Evolutionary conservation across 2,888 invertebrate species (phyloP).

Genomic region (Polylopha cassiicola): DNA sequence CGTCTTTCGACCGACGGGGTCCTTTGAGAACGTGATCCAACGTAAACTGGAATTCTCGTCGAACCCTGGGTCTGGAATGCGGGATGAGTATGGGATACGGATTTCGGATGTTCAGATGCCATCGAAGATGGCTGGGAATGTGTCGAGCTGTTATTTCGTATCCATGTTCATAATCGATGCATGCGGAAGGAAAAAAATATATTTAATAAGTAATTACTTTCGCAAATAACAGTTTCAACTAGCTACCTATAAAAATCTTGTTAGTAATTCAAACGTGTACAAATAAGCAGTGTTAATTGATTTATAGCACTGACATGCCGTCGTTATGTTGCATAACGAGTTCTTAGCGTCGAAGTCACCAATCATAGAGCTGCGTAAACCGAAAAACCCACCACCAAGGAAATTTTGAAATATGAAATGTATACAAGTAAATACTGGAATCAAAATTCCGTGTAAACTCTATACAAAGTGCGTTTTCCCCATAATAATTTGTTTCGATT

Average conservation of each 20-base stretch:
- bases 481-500: constrained; percentile 9
- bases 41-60: constrained; percentile 85
- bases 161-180: constrained; percentile 62
- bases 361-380: too few relatives aligned
- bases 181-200: constrained; percentile 64
- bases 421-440: too few relatives aligned
- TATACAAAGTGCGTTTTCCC: constrained; percentile 15
- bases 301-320: constrained; percentile 36
- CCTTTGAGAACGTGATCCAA: constrained; percentile 79
- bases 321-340: constrained; percentile 18
- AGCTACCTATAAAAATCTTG: constrained; percentile 25
- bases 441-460: constrained; percentile 2
- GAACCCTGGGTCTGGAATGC: constrained; percentile 79
- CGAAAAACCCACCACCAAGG: constrained; percentile 13
- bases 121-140: constrained; percentile 76
- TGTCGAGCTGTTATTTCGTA: constrained; percentile 64
- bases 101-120: constrained; percentile 69
- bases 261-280: constrained; percentile 40
- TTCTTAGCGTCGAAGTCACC: too few relatives aligned
- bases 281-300: constrained; percentile 32
- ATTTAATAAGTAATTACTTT: constrained; percentile 38
- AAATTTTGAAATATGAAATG: too few relatives aligned
- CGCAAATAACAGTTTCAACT: constrained; percentile 27
- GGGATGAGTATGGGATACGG: constrained; percentile 72
- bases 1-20: constrained; percentile 69